These are phyloP conservation scores for Labeo calbasu DNA, from an alignment of 2,797 vertebrate species.

Conservation along the genomic window DNA sequence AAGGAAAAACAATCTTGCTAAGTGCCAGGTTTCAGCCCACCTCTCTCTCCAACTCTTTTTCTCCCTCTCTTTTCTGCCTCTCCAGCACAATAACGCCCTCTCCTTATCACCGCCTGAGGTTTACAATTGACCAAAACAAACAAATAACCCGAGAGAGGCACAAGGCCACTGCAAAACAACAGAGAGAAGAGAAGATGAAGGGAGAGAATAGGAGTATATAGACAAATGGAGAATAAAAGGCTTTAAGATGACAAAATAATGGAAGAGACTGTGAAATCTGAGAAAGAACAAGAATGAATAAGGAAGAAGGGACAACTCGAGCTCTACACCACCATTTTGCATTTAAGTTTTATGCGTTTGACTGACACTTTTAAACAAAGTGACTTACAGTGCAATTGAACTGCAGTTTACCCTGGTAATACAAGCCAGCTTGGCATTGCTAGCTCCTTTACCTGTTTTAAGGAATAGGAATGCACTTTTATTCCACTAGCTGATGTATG, in stretches of 20 bases:
- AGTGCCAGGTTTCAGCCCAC: constrained; percentile 65
- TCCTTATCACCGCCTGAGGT: constrained; percentile 47
- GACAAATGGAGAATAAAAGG: constrained; percentile 59
- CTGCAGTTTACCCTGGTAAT: background rate
- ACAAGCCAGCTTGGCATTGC: too few relatives aligned
- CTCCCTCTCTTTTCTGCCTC: constrained; percentile 52
- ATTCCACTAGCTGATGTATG: background rate
- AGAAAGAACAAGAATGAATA: constrained; percentile 21
- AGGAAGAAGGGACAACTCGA: background rate
- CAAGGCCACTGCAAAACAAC: background rate
- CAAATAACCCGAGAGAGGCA: constrained; percentile 43
- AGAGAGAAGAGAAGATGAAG: background rate
- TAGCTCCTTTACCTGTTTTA: background rate
- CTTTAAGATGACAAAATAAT: background rate
- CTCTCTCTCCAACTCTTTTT: constrained; percentile 49
- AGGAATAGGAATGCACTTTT: background rate
- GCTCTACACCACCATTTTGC: background rate
- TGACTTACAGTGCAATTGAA: background rate
- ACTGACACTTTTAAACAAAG: background rate
- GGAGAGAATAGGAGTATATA: background rate
- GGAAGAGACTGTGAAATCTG: constrained; percentile 49
- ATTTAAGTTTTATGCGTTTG: background rate
- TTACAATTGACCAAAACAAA: constrained; percentile 52
- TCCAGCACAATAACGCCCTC: constrained; percentile 60
- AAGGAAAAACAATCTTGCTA: constrained; percentile 78